A percentile compares a stretch with the other conserved stretches of the same genome.
Conservation (phyloP, 2,888 invertebrate species). For the Parnassius orleans region DNA sequence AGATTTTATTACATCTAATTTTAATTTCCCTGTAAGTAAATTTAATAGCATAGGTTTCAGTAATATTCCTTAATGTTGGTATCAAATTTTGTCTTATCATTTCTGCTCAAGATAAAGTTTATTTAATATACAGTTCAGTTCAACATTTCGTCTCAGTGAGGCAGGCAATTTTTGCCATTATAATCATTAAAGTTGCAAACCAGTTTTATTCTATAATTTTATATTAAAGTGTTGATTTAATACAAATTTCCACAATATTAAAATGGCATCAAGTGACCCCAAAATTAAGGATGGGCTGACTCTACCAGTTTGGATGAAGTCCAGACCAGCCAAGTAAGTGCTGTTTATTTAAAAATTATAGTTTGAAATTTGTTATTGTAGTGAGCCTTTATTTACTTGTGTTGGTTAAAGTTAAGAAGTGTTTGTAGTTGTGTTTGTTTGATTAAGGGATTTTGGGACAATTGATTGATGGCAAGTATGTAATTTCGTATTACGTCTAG, state of each 20-base stretch:
- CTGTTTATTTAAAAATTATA: background rate
- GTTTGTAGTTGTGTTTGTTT: no score
- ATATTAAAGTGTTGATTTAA: background rate
- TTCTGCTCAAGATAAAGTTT: constrained; percentile 71
- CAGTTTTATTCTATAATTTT: no score
- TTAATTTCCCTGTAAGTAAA: constrained; percentile 32
- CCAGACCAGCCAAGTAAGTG: constrained; percentile 79
- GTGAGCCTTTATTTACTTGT: no score
- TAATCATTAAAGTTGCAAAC: no score
- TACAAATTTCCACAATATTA: constrained; percentile 23
- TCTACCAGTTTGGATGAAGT: constrained; percentile 88
- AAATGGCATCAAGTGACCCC: constrained; percentile 78
- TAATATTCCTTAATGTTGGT: constrained; percentile 41
- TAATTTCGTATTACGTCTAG: no score
- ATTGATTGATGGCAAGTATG: no score
- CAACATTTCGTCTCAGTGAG: constrained; percentile 40
- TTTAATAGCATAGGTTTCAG: constrained; percentile 30
- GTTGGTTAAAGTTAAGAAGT: no score
- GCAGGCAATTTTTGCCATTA: constrained; percentile 32
- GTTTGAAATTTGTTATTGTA: no score
- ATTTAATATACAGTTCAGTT: constrained; percentile 43
- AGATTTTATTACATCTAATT: constrained; percentile 32
- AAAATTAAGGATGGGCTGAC: constrained; percentile 83
- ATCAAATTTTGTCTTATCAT: constrained; percentile 67
- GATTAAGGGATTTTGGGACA: no score